Conservation (phyloP, 1,140 invertebrate genomes). For the Cydia amplana region DNA sequence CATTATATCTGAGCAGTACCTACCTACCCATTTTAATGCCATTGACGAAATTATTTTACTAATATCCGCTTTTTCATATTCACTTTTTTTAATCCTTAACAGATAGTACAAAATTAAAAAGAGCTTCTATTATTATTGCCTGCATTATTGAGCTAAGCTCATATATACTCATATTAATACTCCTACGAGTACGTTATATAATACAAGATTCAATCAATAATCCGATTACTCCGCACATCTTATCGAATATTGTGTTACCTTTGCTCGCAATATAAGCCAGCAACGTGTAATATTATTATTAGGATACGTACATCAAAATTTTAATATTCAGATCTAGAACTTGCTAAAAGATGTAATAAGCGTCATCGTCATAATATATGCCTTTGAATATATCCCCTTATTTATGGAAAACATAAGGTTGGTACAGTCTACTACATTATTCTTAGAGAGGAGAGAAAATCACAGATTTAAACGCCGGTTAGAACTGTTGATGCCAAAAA, state of each 20-base stretch:
- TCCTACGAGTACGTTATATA: neutral
- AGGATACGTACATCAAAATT: conserved; percentile 24
- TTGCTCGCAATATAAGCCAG: neutral
- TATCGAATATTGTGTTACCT: conserved; percentile 4
- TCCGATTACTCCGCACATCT: neutral
- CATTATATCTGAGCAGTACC: too few relatives aligned
- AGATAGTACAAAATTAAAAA: too few relatives aligned
- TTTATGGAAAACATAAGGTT: conserved; percentile 22
- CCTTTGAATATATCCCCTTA: conserved; percentile 42
- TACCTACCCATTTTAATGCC: too few relatives aligned
- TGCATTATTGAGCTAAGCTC: too few relatives aligned
- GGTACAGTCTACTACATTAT: conserved; percentile 39
- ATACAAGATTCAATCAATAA: conserved; percentile 4
- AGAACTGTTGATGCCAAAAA: neutral
- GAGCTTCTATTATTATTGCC: too few relatives aligned
- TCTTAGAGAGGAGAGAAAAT: neutral
- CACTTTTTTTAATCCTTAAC: too few relatives aligned
- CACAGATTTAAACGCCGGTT: neutral
- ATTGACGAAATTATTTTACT: too few relatives aligned
- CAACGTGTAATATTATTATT: conserved; percentile 5
- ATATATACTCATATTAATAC: neutral
- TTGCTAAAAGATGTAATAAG: conserved; percentile 52
- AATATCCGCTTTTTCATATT: too few relatives aligned
- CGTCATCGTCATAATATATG: conserved; percentile 53
- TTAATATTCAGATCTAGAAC: conserved; percentile 24